Evolutionary conservation across 2,113 vertebrate genomes (phyloP).

Genomic region (Heliornis fulica): DNA sequence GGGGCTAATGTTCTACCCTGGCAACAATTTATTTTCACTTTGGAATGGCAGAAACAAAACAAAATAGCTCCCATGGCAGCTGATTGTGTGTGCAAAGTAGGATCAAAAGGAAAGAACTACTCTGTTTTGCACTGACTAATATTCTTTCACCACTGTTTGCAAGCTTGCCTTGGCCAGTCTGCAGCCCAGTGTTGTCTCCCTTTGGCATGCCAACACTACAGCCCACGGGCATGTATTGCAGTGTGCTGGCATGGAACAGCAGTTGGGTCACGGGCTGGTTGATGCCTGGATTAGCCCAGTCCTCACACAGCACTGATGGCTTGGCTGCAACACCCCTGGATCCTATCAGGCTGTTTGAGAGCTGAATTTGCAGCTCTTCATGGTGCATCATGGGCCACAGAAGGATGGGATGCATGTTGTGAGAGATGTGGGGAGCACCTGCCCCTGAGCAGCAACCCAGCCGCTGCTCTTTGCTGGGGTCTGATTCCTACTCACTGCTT

Average conservation of each 20-base stretch:
- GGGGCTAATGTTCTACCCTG: background rate
- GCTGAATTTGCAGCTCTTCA: background rate
- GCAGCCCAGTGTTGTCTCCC: background rate
- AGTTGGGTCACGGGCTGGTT: no score
- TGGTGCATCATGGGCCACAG: fast-evolving
- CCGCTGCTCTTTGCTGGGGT: background rate
- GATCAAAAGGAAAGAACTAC: background rate
- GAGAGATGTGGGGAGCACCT: background rate
- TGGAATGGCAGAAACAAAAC: background rate
- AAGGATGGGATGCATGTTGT: background rate
- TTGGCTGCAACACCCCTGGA: background rate
- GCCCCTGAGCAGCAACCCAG: background rate
- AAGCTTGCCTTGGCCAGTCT: background rate
- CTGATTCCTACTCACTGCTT: background rate
- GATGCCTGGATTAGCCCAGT: background rate
- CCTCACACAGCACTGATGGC: background rate
- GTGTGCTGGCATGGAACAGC: background rate
- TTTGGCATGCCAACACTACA: fast-evolving
- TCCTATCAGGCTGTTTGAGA: background rate
- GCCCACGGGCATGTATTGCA: background rate
- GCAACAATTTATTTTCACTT: background rate
- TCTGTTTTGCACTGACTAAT: background rate
- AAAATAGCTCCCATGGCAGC: background rate
- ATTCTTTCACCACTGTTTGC: background rate
- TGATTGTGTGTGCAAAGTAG: background rate